Conservation (phyloP, 2,113 vertebrate genomes). For the Chloroceryle aenea region DNA sequence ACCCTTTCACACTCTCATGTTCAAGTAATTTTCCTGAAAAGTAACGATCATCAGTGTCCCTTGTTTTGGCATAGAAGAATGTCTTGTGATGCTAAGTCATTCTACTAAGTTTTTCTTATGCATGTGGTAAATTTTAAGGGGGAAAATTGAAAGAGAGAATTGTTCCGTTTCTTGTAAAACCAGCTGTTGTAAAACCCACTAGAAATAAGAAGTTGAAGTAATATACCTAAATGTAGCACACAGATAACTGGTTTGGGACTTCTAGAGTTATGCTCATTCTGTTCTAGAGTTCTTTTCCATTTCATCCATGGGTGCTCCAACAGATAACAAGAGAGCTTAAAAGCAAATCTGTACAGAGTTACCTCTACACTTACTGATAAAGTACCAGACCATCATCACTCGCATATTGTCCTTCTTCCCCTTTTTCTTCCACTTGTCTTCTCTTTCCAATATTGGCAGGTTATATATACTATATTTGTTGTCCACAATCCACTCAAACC, state of each 20-base stretch:
- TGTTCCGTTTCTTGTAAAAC: background rate
- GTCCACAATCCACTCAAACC: background rate
- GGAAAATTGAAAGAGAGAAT: background rate
- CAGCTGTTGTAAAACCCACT: background rate
- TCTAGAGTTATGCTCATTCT: background rate
- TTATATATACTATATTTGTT: background rate
- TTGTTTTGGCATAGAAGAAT: background rate
- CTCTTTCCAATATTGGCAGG: accelerated
- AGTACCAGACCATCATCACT: background rate
- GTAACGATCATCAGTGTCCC: background rate
- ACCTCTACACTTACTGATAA: background rate
- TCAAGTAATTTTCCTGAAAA: background rate
- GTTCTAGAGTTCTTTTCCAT: background rate
- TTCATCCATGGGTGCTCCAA: background rate
- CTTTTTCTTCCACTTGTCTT: background rate
- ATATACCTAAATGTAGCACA: background rate
- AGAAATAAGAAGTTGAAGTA: background rate
- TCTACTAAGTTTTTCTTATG: background rate
- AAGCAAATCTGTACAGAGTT: background rate
- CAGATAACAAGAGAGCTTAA: background rate
- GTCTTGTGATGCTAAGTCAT: background rate
- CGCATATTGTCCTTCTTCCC: background rate
- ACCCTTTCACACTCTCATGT: background rate
- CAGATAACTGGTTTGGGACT: background rate
- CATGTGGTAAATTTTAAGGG: background rate